Evolutionary conservation across 1,140 invertebrate species (phyloP).

Genomic region (Bombyx mori): DNA sequence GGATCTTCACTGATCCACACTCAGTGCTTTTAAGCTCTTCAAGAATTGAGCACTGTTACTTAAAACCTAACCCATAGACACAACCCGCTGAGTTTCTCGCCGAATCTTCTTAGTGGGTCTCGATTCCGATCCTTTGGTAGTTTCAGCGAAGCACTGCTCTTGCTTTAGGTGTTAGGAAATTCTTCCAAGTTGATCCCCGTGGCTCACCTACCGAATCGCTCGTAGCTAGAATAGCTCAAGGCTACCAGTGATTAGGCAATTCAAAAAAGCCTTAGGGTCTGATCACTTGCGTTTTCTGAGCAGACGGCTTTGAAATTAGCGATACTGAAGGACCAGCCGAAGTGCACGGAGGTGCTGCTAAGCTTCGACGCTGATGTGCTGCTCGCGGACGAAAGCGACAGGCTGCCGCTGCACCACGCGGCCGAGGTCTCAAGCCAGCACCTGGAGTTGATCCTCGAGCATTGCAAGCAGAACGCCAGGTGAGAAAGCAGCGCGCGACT

Average conservation of each 20-base stretch:
- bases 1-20: too few relatives aligned
- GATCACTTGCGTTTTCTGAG: neutral
- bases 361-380: constrained; percentile 31
- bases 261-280: neutral
- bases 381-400: constrained; percentile 21
- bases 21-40: too few relatives aligned
- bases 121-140: neutral
- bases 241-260: too few relatives aligned
- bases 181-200: neutral
- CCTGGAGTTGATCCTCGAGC: constrained; percentile 17
- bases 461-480: constrained; percentile 31
- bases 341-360: constrained; percentile 25
- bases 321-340: constrained; percentile 17
- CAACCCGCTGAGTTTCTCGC: too few relatives aligned
- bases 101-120: neutral
- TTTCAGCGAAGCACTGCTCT: neutral
- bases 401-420: constrained; percentile 30
- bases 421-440: constrained; percentile 26
- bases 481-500: constrained; percentile 10
- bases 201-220: too few relatives aligned
- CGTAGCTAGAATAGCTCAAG: too few relatives aligned
- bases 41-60: too few relatives aligned
- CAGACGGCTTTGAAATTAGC: constrained; percentile 48
- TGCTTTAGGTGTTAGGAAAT: neutral
- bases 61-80: too few relatives aligned